Conservation (phyloP, 2,888 invertebrate species). For the Drymonia ruficornis region DNA sequence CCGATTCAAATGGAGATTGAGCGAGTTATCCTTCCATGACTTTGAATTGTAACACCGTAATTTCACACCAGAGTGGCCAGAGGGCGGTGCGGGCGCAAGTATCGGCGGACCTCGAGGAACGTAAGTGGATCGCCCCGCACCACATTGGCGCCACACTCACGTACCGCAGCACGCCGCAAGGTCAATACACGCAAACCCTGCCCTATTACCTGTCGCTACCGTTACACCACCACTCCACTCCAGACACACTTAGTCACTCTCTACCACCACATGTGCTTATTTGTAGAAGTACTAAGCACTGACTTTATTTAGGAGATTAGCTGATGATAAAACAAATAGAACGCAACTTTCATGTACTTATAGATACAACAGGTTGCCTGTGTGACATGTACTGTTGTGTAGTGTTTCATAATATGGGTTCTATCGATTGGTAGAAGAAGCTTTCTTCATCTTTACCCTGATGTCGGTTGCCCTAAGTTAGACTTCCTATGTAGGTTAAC, state of each 20-base stretch:
- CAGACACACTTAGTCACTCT: background rate
- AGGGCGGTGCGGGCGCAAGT: conserved; percentile 89
- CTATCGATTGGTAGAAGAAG: too few species aligned
- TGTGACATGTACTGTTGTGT: too few species aligned
- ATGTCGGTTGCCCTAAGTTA: too few species aligned
- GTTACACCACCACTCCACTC: conserved; percentile 3
- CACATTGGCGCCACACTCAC: conserved; percentile 92
- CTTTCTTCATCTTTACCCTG: too few species aligned
- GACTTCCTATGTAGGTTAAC: too few species aligned
- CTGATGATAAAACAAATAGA: too few species aligned
- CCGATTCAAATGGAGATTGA: conserved; percentile 1
- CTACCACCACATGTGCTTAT: background rate
- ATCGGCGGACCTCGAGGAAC: conserved; percentile 90
- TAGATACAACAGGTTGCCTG: too few species aligned
- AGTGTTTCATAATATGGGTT: too few species aligned
- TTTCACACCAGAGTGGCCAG: conserved; percentile 78
- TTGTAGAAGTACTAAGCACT: background rate
- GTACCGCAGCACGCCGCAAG: conserved; percentile 91
- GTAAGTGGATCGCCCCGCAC: conserved; percentile 87
- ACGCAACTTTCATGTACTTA: too few species aligned
- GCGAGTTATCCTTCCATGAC: background rate
- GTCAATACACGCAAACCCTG: conserved; percentile 80
- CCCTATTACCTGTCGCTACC: conserved; percentile 34
- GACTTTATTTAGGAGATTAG: background rate
- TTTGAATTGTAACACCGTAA: conserved; percentile 11